These are phyloP conservation scores for Hydrochoerus hydrochaeris DNA, from an alignment of 2,113 vertebrate species.

Conservation along the genomic window DNA sequence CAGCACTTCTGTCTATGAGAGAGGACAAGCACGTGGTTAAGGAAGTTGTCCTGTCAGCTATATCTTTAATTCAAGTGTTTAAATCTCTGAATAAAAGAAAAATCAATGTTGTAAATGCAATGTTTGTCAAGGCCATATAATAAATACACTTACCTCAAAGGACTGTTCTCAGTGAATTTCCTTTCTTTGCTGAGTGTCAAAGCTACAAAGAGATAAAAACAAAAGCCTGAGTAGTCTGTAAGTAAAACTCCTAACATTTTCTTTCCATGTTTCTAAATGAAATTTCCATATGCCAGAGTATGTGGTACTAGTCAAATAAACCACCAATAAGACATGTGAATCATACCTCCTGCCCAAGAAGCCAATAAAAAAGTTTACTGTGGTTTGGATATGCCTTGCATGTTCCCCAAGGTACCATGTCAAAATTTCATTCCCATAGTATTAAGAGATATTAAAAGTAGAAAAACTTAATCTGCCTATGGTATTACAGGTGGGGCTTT, in stretches of 20 bases:
- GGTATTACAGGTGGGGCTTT: neutral
- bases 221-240: conserved; percentile 49
- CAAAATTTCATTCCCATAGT: neutral
- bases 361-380: neutral
- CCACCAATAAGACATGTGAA: neutral
- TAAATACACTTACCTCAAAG: conserved; percentile 88
- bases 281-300: conserved; percentile 50
- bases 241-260: conserved; percentile 55
- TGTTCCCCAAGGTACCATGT: neutral
- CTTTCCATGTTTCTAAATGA: conserved; percentile 32
- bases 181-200: conserved; percentile 75
- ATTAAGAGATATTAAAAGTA: neutral
- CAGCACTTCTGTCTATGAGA: conserved; percentile 74
- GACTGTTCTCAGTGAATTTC: conserved; percentile 75
- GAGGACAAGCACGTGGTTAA: conserved; percentile 80
- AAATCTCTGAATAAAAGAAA: conserved; percentile 83
- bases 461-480: neutral
- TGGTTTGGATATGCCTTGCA: neutral
- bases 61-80: conserved; percentile 85
- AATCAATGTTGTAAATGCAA: conserved; percentile 85
- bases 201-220: conserved; percentile 71
- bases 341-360: neutral
- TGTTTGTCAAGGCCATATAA: conserved; percentile 84
- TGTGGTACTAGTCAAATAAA: conserved; percentile 8
- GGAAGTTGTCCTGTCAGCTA: conserved; percentile 85